Conservation (phyloP, 2,888 invertebrate species). For the Drosophila parthenogenetica region DNA sequence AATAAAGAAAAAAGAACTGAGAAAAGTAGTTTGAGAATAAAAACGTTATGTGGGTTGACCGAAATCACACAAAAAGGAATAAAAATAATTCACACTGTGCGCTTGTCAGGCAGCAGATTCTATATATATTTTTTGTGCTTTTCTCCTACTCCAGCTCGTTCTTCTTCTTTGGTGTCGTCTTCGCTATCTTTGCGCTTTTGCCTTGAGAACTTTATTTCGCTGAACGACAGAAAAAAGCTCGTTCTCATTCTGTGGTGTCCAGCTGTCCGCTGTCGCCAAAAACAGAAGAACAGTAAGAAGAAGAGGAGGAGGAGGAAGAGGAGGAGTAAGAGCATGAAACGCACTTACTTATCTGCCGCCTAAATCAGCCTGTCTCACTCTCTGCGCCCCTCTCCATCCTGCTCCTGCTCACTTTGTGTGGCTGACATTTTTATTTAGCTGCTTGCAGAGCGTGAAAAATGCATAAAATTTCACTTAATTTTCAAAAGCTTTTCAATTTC, state of each 20-base stretch:
- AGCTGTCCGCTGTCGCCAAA: slow-evolving; percentile 69
- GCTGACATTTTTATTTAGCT: slow-evolving; percentile 81
- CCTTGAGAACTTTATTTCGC: slow-evolving; percentile 70
- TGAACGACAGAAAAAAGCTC: slow-evolving; percentile 25
- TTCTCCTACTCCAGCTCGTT: slow-evolving; percentile 8
- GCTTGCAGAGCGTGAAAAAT: slow-evolving; percentile 76
- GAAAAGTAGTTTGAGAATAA: slow-evolving; percentile 11
- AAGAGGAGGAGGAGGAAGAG: slow-evolving; percentile 26
- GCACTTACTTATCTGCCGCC: slow-evolving; percentile 73
- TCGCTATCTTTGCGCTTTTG: slow-evolving; percentile 20
- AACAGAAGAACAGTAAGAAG: slow-evolving; percentile 20
- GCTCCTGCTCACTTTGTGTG: slow-evolving; percentile 51
- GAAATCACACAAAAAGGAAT: slow-evolving; percentile 50
- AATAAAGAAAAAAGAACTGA: background rate
- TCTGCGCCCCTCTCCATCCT: background rate
- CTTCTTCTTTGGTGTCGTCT: slow-evolving; percentile 6
- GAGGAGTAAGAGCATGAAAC: slow-evolving; percentile 52
- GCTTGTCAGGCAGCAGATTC: slow-evolving; percentile 32
- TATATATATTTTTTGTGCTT: slow-evolving; percentile 15
- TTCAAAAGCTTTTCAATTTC: slow-evolving; percentile 70
- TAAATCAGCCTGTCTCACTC: slow-evolving; percentile 40
- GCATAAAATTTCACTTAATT: slow-evolving; percentile 83
- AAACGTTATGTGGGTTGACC: slow-evolving; percentile 44
- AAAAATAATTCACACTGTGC: slow-evolving; percentile 57
- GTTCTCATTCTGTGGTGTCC: slow-evolving; percentile 34